phyloP scores from a whole-genome alignment of 2,797 vertebrate genomes.

The Bradypus variegatus region DNA sequence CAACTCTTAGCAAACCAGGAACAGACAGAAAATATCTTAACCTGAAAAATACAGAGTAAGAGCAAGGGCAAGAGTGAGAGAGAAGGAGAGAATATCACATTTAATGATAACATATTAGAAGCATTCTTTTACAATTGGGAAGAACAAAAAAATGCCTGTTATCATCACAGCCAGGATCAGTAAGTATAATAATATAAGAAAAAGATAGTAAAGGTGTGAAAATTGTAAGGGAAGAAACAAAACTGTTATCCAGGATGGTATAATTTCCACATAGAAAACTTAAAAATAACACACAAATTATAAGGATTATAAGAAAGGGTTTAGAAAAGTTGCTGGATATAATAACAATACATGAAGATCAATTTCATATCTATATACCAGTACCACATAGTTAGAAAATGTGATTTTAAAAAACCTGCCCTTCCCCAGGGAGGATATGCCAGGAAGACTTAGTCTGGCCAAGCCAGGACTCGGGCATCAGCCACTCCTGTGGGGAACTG shows the following conservation, averaged over 20 bases:
- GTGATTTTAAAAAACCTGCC: not conserved
- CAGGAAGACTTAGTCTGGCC: not conserved
- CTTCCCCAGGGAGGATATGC: not conserved
- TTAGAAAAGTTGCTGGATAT: not conserved
- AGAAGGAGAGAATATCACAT: not conserved
- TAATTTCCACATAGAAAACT: not conserved
- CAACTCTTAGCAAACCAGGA: not conserved
- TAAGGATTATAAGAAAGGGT: not conserved
- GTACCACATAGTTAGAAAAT: not conserved
- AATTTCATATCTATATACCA: not conserved
- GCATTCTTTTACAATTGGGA: not conserved
- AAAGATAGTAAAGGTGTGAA: not conserved
- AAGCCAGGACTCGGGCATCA: not conserved
- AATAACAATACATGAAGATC: not conserved
- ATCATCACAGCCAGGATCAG: not conserved
- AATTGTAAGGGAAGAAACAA: not conserved
- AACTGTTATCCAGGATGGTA: not conserved
- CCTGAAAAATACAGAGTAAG: not conserved
- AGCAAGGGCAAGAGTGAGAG: not conserved
- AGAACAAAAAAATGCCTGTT: not conserved
- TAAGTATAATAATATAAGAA: not conserved
- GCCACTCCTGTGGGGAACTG: conserved; percentile 24
- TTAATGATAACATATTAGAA: not conserved
- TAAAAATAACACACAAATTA: not conserved
- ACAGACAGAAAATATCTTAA: not conserved